Evolutionary conservation across 2,113 vertebrate species (phyloP).

Genomic region (Panurus biarmicus): DNA sequence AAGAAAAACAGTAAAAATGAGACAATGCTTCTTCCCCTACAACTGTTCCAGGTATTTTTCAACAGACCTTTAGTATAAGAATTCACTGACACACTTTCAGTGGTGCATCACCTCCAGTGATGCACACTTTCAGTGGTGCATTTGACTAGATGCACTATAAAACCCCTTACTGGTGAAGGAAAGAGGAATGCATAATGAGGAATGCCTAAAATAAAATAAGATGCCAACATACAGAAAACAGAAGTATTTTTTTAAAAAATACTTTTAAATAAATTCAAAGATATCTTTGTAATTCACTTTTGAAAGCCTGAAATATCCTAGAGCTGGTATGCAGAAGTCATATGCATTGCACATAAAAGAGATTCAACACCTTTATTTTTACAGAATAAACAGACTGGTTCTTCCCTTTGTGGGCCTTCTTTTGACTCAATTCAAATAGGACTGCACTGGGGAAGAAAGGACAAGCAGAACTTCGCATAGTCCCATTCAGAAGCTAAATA

Average conservation of each 20-base stretch:
- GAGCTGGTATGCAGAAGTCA: background rate
- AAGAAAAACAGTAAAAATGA: background rate
- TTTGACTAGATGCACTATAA: background rate
- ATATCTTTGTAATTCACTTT: background rate
- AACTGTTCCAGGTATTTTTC: background rate
- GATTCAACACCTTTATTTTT: background rate
- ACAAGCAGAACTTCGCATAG: background rate
- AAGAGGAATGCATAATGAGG: background rate
- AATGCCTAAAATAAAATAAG: background rate
- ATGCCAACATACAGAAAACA: background rate
- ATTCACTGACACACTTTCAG: background rate
- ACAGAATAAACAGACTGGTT: background rate
- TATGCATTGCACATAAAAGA: background rate
- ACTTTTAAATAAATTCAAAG: background rate
- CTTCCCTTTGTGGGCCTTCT: background rate
- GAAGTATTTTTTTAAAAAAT: background rate
- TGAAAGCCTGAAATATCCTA: background rate
- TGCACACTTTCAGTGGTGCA: background rate
- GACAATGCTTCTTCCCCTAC: background rate
- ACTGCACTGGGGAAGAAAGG: background rate
- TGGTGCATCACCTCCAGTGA: background rate
- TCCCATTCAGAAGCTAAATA: background rate
- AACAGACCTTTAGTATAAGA: background rate
- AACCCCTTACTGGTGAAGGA: background rate
- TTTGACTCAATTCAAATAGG: background rate